These are phyloP conservation scores for Masticophis lateralis DNA, from an alignment of 2,797 vertebrate genomes.

Conservation along the genomic window DNA sequence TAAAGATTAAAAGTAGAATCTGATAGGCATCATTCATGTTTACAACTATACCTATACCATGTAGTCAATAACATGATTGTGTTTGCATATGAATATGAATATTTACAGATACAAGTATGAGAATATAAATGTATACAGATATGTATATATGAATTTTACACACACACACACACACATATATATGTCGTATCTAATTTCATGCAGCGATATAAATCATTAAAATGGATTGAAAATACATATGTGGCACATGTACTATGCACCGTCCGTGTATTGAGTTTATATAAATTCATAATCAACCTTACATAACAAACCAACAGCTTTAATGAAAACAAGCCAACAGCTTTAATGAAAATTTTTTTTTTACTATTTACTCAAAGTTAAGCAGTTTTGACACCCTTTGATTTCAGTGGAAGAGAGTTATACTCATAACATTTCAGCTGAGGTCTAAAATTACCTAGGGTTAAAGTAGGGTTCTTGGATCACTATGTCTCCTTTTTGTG, in stretches of 20 bases:
- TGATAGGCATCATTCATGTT: background rate
- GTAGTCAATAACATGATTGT: background rate
- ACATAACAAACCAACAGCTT: background rate
- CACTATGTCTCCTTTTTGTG: background rate
- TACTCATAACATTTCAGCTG: background rate
- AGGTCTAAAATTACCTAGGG: background rate
- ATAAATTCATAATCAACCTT: background rate
- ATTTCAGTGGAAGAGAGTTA: background rate
- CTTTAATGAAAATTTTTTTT: background rate
- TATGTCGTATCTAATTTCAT: background rate
- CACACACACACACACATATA: background rate
- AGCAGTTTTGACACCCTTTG: background rate
- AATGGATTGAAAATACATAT: background rate
- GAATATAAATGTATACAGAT: background rate
- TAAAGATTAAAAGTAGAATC: conserved; percentile 11
- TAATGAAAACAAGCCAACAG: background rate
- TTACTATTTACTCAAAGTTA: background rate
- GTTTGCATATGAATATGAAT: background rate
- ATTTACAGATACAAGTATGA: background rate
- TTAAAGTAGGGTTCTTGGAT: background rate
- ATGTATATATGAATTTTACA: background rate
- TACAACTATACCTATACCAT: background rate
- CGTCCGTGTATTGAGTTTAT: background rate
- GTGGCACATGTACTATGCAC: background rate
- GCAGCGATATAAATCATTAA: background rate